Conservation (phyloP, 1,140 invertebrate genomes). For the Drosophila paulistorum region DNA sequence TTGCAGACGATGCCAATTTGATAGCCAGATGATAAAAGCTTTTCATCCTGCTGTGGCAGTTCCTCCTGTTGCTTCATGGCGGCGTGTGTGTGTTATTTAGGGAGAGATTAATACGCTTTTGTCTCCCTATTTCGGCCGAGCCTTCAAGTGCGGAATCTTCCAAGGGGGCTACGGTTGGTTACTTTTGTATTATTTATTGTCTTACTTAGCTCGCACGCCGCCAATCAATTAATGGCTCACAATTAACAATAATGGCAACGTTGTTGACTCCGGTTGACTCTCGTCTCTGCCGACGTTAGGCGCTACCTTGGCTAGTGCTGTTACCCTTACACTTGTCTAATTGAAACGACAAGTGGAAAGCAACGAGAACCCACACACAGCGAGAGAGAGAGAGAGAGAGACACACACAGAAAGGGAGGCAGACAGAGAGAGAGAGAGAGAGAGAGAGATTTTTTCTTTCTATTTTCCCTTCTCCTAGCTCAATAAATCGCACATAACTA, state of each 20-base stretch:
- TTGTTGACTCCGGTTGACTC: conserved; percentile 41
- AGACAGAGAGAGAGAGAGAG: neutral
- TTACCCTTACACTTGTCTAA: conserved; percentile 48
- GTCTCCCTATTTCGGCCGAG: no score
- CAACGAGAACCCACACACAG: conserved; percentile 12
- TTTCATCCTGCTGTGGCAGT: conserved; percentile 39
- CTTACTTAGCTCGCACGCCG: conserved; percentile 29
- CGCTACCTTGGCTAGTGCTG: conserved; percentile 22
- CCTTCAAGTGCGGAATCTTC: neutral
- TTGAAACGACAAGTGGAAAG: conserved; percentile 65
- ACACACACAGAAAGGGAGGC: neutral
- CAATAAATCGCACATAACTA: neutral
- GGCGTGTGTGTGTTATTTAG: conserved; percentile 4
- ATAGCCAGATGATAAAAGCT: conserved; percentile 40
- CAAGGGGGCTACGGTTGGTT: neutral
- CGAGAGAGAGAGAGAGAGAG: neutral
- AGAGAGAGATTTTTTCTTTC: neutral
- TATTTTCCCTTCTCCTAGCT: neutral
- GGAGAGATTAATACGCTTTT: no score
- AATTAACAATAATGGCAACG: conserved; percentile 48
- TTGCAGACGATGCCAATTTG: conserved; percentile 46
- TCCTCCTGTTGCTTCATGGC: conserved; percentile 31
- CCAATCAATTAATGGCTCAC: conserved; percentile 50
- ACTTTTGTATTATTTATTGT: neutral
- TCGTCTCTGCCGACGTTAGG: conserved; percentile 26